Evolutionary conservation across 2,113 vertebrate genomes (phyloP).

Genomic region (Pterocles gutturalis): DNA sequence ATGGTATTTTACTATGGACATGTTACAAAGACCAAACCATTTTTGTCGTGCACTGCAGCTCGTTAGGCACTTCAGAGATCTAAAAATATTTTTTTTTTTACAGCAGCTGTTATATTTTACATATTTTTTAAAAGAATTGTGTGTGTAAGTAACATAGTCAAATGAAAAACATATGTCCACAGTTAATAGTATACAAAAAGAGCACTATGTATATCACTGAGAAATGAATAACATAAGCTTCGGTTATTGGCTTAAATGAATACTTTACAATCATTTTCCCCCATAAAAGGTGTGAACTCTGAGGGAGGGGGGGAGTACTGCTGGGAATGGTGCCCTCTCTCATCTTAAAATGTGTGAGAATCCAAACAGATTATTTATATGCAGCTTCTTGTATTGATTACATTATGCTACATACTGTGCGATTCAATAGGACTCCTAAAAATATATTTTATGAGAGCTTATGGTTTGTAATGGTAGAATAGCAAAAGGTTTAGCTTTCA

Average conservation of each 20-base stretch:
- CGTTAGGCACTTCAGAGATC: conserved; percentile 69
- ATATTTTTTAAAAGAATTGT: conserved; percentile 68
- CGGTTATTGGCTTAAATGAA: conserved; percentile 76
- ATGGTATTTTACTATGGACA: neutral
- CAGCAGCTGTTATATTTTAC: conserved; percentile 75
- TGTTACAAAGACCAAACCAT: conserved; percentile 53
- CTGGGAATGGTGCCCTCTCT: conserved; percentile 76
- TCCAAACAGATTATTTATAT: conserved; percentile 79
- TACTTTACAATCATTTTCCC: conserved; percentile 77
- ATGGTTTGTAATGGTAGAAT: conserved; percentile 31
- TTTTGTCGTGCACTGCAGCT: conserved; percentile 68
- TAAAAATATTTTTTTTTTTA: conserved; percentile 72
- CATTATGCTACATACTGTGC: conserved; percentile 70
- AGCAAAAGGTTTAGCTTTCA: conserved; percentile 40
- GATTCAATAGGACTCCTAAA: conserved; percentile 71
- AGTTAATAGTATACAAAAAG: conserved; percentile 76
- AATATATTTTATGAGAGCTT: conserved; percentile 67
- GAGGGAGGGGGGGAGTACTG: conserved; percentile 60
- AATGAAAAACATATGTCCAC: conserved; percentile 76
- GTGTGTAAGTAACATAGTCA: conserved; percentile 73
- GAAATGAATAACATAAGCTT: conserved; percentile 72
- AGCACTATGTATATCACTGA: conserved; percentile 71
- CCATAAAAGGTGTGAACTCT: conserved; percentile 74
- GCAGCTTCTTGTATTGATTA: conserved; percentile 75
- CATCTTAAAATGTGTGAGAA: conserved; percentile 76